These are phyloP conservation scores for Ispidina picta DNA, from an alignment of 2,797 vertebrate genomes.

Conservation along the genomic window DNA sequence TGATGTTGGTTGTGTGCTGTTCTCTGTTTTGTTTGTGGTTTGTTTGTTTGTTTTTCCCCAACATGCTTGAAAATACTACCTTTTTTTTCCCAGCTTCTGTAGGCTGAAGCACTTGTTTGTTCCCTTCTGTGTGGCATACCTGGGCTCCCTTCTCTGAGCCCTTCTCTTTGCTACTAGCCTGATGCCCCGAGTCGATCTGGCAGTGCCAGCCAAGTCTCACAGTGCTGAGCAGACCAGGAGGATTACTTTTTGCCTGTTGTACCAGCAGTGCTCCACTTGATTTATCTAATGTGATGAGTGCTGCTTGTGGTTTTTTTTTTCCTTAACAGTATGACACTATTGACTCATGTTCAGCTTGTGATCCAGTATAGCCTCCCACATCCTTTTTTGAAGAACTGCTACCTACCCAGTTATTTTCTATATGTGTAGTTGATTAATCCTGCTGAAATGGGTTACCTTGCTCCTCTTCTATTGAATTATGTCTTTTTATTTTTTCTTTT, in stretches of 20 bases:
- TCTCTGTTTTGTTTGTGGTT: no score
- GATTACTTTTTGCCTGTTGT: not conserved
- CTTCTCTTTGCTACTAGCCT: not conserved
- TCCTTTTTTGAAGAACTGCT: slow-evolving; percentile 29
- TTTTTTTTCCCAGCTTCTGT: not conserved
- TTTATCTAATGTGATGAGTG: slow-evolving; percentile 25
- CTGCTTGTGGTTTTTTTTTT: slow-evolving; percentile 18
- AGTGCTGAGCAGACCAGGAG: not conserved
- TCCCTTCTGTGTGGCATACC: not conserved
- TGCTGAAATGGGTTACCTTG: not conserved
- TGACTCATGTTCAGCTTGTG: slow-evolving; percentile 65
- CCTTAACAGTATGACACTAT: slow-evolving; percentile 3
- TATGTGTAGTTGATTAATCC: not conserved
- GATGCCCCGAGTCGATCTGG: not conserved
- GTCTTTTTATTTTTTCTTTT: rapidly evolving
- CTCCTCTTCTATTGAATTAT: not conserved
- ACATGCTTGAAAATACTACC: not conserved
- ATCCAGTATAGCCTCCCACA: slow-evolving; percentile 64
- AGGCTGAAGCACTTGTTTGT: not conserved
- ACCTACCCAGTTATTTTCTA: slow-evolving; percentile 36
- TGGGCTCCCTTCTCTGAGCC: not conserved
- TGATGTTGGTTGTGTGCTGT: not conserved
- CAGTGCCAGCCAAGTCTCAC: not conserved
- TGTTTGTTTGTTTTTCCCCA: no score
- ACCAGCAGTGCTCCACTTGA: not conserved